Conservation (phyloP, 2,113 vertebrate species). For the Egretta garzetta region DNA sequence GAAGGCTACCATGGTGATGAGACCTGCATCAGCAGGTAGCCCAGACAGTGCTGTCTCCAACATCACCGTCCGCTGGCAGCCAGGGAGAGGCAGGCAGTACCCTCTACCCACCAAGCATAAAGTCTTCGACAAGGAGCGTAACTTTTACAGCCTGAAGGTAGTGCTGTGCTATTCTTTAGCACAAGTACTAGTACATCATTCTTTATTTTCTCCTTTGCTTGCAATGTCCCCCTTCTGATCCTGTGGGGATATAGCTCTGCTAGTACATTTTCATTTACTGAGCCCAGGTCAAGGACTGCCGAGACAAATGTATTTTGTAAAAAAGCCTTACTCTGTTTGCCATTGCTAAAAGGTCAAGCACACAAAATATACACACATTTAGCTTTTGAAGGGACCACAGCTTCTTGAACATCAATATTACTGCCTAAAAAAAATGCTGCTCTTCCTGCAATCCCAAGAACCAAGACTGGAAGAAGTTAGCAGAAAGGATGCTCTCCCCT, state of each 20-base stretch:
- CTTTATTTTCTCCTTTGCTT: neutral
- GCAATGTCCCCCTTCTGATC: neutral
- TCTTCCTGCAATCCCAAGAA: neutral
- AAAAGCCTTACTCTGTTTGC: neutral
- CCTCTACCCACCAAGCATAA: neutral
- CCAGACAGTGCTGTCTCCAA: neutral
- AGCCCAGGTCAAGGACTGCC: constrained; percentile 1
- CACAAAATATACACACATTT: neutral
- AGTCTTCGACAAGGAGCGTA: neutral
- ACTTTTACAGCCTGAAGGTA: neutral
- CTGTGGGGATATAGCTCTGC: neutral
- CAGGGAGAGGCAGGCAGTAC: neutral
- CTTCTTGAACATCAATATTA: neutral
- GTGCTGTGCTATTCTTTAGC: neutral
- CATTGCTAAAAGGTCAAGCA: neutral
- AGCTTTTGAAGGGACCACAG: neutral
- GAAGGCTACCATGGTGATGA: neutral
- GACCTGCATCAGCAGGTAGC: fast-evolving
- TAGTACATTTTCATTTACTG: neutral
- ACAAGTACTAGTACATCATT: neutral
- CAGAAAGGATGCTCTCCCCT: neutral
- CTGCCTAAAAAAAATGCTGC: neutral
- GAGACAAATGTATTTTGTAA: neutral
- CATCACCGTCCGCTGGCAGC: fast-evolving
- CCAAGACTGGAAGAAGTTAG: neutral